Base-by-base conservation (phyloP, 2,797 vertebrate species). In the Morus bassanus region DNA sequence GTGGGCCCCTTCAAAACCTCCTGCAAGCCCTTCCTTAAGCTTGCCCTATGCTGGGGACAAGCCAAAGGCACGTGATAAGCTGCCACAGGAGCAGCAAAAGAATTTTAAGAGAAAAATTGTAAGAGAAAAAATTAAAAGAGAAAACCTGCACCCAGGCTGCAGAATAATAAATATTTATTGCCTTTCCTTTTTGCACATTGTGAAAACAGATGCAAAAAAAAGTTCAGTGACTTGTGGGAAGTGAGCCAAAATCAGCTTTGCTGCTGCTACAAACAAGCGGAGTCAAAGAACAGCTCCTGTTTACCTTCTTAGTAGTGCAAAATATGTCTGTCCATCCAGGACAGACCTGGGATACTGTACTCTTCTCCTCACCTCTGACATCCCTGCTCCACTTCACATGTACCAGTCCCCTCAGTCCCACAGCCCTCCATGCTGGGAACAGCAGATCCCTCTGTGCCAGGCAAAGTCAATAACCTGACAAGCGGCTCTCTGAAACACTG, bases 101-200 rank as follows among this genome's bases (percentile, higher is more conserved):
- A 75, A 69, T 3, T 86, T 11, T 9, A 63, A 88, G 5, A 41
- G 33, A 65, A 94, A 78, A 41, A 41, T 41, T 13, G 41, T 41
- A 41, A 41, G 41, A 41, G 41, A 41, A 41, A 41, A 41, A 41
- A 41, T 41, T 12, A 41, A 41, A 41, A 41, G 41, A 41, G 11
- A 81, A 94, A 95, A 90, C n/a, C 61, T 33, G 43, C 19, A 74
- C 48, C 7, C 51, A 39, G 39, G 73, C 57, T 88, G 76, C 0
- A 2, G 85, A 61, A 59, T 63, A 90, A 90, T 92, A 91, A 96
- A 94, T 86, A 95, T 95, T 95, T 88, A 96, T 78, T 84, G 79
- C 50, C 35, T 78, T 88, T 86, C 65, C 73, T 91, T 88, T 96
- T 78, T 63, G 73, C 74, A 84, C 69, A 10, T 21, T 81, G 72